These are phyloP conservation scores for Isurus oxyrinchus DNA, from an alignment of 2,113 vertebrate species.

Conservation along the genomic window DNA sequence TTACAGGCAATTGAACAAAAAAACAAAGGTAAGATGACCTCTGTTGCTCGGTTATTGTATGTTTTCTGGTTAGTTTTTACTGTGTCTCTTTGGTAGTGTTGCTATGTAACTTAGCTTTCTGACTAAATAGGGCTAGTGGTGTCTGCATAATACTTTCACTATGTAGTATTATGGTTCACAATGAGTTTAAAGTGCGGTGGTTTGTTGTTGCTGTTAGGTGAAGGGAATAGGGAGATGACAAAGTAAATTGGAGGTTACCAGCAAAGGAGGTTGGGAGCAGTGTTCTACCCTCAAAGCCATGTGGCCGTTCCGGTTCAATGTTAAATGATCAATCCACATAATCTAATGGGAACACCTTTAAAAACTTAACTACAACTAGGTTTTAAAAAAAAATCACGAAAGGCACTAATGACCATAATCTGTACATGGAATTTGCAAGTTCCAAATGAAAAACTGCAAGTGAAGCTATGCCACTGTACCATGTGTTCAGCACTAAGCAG, in stretches of 20 bases:
- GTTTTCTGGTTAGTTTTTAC: neutral
- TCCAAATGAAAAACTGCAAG: neutral
- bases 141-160: neutral
- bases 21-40: constrained; percentile 71
- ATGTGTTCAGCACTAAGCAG: neutral
- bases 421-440: neutral
- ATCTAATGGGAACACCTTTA: neutral
- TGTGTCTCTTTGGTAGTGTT: neutral
- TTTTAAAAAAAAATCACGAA: neutral
- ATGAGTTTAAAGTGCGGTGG: neutral
- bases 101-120: neutral
- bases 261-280: neutral
- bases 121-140: neutral
- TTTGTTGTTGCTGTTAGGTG: neutral
- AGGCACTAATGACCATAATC: neutral
- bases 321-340: neutral
- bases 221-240: too few species aligned
- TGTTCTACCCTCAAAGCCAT: neutral
- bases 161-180: neutral
- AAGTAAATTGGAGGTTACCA: neutral
- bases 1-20: constrained; percentile 79
- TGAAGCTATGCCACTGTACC: neutral
- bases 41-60: neutral
- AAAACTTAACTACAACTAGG: neutral
- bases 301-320: neutral